These are phyloP conservation scores for Drosophila kuntzei DNA, from an alignment of 2,888 invertebrate species.

Conservation along the genomic window DNA sequence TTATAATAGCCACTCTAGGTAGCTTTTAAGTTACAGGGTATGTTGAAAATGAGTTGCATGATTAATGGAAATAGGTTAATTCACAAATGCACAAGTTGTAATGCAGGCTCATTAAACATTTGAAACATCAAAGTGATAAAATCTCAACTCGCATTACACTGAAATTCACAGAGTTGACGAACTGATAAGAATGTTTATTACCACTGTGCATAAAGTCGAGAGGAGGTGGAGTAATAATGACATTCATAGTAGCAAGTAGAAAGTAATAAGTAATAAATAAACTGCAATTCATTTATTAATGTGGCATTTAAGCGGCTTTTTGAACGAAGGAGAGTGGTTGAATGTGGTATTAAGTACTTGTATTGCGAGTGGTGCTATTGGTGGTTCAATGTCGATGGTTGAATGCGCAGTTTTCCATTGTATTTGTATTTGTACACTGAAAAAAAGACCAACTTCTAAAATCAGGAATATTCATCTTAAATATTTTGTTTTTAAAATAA, in stretches of 20 bases:
- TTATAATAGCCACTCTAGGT: not conserved
- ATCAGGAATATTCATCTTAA: no score
- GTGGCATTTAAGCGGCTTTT: slow-evolving; percentile 39
- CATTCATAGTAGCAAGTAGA: slow-evolving; percentile 33
- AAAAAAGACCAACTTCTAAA: no score
- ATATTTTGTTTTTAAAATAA: no score
- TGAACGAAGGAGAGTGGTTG: not conserved
- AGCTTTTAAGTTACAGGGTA: not conserved
- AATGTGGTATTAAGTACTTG: slow-evolving; percentile 1
- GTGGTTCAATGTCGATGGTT: slow-evolving; percentile 4
- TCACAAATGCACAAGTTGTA: slow-evolving; percentile 9
- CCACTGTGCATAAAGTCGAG: slow-evolving; percentile 24
- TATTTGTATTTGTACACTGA: not conserved
- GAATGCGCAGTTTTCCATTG: slow-evolving; percentile 18
- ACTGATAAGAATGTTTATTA: slow-evolving; percentile 44
- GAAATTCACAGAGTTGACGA: slow-evolving; percentile 48
- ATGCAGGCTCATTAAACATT: slow-evolving; percentile 31
- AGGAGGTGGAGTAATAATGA: not conserved
- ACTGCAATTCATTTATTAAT: slow-evolving; percentile 65
- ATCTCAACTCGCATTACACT: slow-evolving; percentile 38
- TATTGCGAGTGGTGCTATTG: not conserved
- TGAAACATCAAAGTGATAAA: slow-evolving; percentile 35
- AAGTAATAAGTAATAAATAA: slow-evolving; percentile 51
- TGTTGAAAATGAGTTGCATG: slow-evolving; percentile 2
- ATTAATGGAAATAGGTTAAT: slow-evolving; percentile 17